Evolutionary conservation across 37 sponge, comb jelly and placozoan species (phyloP).

Genomic region (Ianthella basta): DNA sequence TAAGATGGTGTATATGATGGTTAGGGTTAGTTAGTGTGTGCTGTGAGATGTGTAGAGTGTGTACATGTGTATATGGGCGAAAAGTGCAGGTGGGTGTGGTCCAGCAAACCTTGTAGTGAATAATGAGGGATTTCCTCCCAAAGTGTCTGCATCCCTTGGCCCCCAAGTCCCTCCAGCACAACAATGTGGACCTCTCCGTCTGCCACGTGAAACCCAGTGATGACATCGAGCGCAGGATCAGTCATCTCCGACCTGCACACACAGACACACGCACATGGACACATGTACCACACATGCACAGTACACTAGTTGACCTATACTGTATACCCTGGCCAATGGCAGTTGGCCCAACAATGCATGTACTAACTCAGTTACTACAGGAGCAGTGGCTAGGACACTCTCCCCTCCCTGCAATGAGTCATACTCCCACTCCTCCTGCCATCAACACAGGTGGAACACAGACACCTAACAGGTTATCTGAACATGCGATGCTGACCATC

Average conservation of each 20-base stretch:
- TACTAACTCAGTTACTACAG: too few species aligned
- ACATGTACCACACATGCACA: background rate
- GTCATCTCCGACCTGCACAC: constrained; percentile 48
- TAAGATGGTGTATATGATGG: background rate
- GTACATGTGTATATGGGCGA: background rate
- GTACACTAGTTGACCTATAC: too few species aligned
- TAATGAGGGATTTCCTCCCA: constrained; percentile 79
- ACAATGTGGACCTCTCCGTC: constrained; percentile 77
- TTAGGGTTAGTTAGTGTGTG: background rate
- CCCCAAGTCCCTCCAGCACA: constrained; percentile 80
- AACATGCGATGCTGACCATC: too few species aligned
- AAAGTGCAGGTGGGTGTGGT: background rate
- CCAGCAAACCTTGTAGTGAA: constrained; percentile 43
- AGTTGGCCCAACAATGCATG: too few species aligned
- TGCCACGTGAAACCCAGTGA: constrained; percentile 84
- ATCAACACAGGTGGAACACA: too few species aligned
- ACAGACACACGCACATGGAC: background rate
- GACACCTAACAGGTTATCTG: too few species aligned
- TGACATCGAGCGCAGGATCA: constrained; percentile 31
- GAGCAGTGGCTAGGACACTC: too few species aligned
- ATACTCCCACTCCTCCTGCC: too few species aligned
- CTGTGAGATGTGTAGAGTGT: background rate
- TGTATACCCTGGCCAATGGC: too few species aligned
- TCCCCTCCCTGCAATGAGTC: too few species aligned
- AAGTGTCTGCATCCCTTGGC: constrained; percentile 47